These are phyloP conservation scores for Latrodectus elegans DNA, from an alignment of 2,888 invertebrate genomes.

Conservation along the genomic window DNA sequence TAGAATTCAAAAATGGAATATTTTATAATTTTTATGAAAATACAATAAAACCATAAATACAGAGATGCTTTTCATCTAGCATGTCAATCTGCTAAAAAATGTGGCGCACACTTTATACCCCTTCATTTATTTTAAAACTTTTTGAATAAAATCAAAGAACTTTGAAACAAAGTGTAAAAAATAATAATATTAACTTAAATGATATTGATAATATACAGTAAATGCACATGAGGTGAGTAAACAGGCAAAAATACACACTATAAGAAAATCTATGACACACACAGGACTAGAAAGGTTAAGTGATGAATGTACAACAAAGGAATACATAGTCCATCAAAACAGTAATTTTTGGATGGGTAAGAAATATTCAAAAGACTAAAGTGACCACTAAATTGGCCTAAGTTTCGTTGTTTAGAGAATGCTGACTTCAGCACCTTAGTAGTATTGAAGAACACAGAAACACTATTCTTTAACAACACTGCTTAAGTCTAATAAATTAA, in stretches of 20 bases:
- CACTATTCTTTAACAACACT: conserved; percentile 54
- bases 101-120: too few species aligned
- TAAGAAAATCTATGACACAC: conserved; percentile 47
- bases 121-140: neutral
- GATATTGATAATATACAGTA: conserved; percentile 59
- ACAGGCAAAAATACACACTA: conserved; percentile 64
- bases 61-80: neutral
- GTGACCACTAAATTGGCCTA: conserved; percentile 66
- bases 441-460: conserved; percentile 67
- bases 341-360: conserved; percentile 54
- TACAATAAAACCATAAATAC: too few species aligned
- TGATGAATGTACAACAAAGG: conserved; percentile 50
- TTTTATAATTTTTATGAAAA: neutral
- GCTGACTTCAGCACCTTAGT: conserved; percentile 69
- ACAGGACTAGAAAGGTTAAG: conserved; percentile 43
- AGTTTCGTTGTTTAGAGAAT: conserved; percentile 70
- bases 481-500: neutral
- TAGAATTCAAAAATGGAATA: neutral
- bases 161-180: neutral
- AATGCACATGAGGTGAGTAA: conserved; percentile 68
- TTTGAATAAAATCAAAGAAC: neutral
- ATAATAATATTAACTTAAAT: conserved; percentile 36
- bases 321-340: conserved; percentile 47
- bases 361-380: conserved; percentile 57
- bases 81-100: neutral